Evolutionary conservation across 2,888 invertebrate species (phyloP).

Genomic region (Chloromyia formosa): DNA sequence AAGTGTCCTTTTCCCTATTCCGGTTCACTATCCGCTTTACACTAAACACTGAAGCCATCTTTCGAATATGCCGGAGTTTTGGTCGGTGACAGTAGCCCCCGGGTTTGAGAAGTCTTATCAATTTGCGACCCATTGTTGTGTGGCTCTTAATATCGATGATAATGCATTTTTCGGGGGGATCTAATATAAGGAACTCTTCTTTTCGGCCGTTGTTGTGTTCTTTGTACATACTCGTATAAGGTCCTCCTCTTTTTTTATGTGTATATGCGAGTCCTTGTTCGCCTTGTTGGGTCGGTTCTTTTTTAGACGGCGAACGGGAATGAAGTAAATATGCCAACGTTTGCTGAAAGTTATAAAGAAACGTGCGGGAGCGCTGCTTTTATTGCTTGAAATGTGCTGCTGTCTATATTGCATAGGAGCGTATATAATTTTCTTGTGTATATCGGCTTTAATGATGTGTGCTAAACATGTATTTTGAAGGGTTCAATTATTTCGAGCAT

Average conservation of each 20-base stretch:
- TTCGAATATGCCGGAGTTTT: slow-evolving; percentile 2
- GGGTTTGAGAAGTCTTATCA: slow-evolving; percentile 46
- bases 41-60: slow-evolving; percentile 20
- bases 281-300: background rate
- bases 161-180: slow-evolving; percentile 44
- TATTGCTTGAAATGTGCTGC: slow-evolving; percentile 24
- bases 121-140: slow-evolving; percentile 47
- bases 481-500: slow-evolving; percentile 28
- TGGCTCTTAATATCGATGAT: slow-evolving; percentile 46
- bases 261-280: too few relatives aligned
- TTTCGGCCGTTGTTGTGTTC: background rate
- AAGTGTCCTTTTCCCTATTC: slow-evolving; percentile 26
- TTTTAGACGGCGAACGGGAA: slow-evolving; percentile 24
- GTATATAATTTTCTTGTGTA: slow-evolving; percentile 8
- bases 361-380: slow-evolving; percentile 10
- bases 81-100: slow-evolving; percentile 37
- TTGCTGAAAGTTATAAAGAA: slow-evolving; percentile 38
- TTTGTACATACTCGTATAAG: background rate
- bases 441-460: slow-evolving; percentile 38
- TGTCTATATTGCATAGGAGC: slow-evolving; percentile 11
- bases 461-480: slow-evolving; percentile 26
- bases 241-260: background rate
- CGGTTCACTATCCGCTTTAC: background rate
- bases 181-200: slow-evolving; percentile 38
- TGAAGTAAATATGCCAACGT: slow-evolving; percentile 30